A percentile compares a stretch with the other conserved stretches of the same genome.
These are phyloP conservation scores for Xylocampa areola DNA, from an alignment of 2,888 invertebrate species.

Conservation along the genomic window DNA sequence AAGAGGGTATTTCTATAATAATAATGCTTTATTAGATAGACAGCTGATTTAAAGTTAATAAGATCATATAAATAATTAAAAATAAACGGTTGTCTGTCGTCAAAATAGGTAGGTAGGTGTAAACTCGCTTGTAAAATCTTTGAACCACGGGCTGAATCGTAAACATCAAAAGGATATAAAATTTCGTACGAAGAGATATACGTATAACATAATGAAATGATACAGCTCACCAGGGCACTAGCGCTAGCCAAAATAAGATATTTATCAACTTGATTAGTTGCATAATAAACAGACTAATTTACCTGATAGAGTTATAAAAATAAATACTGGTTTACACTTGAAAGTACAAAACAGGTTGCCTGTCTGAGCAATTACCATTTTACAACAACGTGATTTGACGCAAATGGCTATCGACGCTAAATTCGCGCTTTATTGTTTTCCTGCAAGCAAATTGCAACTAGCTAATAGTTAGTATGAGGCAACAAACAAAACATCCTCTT, in stretches of 20 bases:
- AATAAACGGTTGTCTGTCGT: no score
- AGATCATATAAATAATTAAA: no score
- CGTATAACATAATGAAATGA: not conserved
- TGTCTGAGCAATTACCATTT: constrained; percentile 72
- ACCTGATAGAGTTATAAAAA: constrained; percentile 62
- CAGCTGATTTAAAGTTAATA: no score
- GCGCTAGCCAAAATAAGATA: constrained; percentile 3
- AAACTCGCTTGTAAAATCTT: no score
- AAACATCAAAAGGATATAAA: no score
- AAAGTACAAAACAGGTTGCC: constrained; percentile 75
- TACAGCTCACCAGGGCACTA: constrained; percentile 10
- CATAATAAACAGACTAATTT: constrained; percentile 33
- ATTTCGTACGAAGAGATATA: no score
- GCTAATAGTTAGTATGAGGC: constrained; percentile 54
- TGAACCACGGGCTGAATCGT: no score
- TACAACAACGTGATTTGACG: constrained; percentile 69
- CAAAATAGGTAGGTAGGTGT: no score
- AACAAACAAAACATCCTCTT: constrained; percentile 38
- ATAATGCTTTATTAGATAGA: no score
- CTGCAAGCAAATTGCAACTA: constrained; percentile 56
- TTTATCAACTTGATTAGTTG: constrained; percentile 34
- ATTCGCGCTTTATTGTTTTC: constrained; percentile 66
- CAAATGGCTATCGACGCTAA: constrained; percentile 67
- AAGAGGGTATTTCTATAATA: no score
- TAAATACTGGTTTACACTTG: constrained; percentile 75